Evolutionary conservation across 2,797 vertebrate species (phyloP), one percentile per base, ranked within the genome.

Genomic region (Sardinella longiceps): DNA sequence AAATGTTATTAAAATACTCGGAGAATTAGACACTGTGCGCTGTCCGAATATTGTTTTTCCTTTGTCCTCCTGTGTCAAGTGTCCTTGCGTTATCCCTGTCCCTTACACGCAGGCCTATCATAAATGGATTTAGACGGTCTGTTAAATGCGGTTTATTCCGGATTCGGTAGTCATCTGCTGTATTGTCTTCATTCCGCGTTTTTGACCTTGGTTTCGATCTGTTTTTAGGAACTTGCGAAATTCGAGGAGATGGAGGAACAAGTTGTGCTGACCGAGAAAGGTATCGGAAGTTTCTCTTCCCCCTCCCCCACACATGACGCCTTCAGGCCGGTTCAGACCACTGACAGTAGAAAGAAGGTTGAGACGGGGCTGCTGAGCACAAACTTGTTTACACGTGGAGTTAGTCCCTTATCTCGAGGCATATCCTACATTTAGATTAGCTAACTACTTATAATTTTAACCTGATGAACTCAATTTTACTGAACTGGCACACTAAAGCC

Each of bases 151-250:
- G 74, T 43, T 51, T 9, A 33, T 11, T 23, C 14, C 12, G 48
- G 48, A 50, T 50, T 50, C 48, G 15, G 5, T 53, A 3, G 2
- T 5, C 30, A 14, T 82, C 82, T 11, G 20, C 53, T 28, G 4
- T 63, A 28, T 28, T 30, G 60, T 63, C 60, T 30, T 37, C 81
- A 33, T 18, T 30, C 14, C 2, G 9, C 46, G n/a, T n/a, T 48
- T 63, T 14, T 1, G 0, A 80, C 10, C 2, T 83, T 5, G 30
- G 56, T 66, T 77, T 30, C 1, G 18, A 45, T 89, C 90, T 81
- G 84, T 87, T 91, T 70, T 60, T 87, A 98, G 95, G 95, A 97
- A 89, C 91, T 95, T 43, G 96, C 94, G 12, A 95, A 95, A 90
- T 95, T 94, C 20, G 95, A 96, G 89, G 94, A 96, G 58, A 95